Evolutionary conservation across 1,140 invertebrate species (phyloP).

Genomic region (Meloidogyne chitwoodi): DNA sequence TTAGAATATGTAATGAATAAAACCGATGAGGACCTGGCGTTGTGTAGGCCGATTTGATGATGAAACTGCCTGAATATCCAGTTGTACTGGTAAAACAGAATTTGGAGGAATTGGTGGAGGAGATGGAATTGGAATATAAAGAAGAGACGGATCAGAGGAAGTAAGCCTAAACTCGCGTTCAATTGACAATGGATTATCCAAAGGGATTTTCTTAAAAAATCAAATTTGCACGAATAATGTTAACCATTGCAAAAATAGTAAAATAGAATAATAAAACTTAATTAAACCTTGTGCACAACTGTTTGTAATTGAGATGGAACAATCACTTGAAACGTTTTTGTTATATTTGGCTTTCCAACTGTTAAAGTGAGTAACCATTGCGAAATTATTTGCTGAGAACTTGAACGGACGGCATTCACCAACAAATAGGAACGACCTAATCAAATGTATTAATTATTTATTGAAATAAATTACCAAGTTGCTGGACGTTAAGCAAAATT

Average conservation of each 20-base stretch:
- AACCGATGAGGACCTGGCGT: background rate
- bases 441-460: background rate
- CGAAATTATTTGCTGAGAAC: slow-evolving; percentile 17
- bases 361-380: slow-evolving; percentile 30
- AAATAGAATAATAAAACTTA: background rate
- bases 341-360: slow-evolving; percentile 43
- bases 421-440: slow-evolving; percentile 29
- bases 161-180: slow-evolving; percentile 28
- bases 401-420: slow-evolving; percentile 36
- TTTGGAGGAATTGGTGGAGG: slow-evolving; percentile 13
- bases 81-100: background rate
- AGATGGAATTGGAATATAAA: slow-evolving; percentile 22
- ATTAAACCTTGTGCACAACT: slow-evolving; percentile 24
- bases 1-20: background rate
- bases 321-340: slow-evolving; percentile 40
- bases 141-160: slow-evolving; percentile 33
- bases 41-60: background rate
- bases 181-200: slow-evolving; percentile 40
- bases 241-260: slow-evolving; percentile 13
- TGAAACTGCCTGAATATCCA: background rate
- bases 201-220: slow-evolving; percentile 24
- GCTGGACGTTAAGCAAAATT: slow-evolving; percentile 11
- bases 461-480: background rate
- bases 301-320: slow-evolving; percentile 19
- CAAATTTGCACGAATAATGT: background rate